Base-by-base conservation (phyloP, 2,113 vertebrate species). In the Rousettus leschenaultii region DNA sequence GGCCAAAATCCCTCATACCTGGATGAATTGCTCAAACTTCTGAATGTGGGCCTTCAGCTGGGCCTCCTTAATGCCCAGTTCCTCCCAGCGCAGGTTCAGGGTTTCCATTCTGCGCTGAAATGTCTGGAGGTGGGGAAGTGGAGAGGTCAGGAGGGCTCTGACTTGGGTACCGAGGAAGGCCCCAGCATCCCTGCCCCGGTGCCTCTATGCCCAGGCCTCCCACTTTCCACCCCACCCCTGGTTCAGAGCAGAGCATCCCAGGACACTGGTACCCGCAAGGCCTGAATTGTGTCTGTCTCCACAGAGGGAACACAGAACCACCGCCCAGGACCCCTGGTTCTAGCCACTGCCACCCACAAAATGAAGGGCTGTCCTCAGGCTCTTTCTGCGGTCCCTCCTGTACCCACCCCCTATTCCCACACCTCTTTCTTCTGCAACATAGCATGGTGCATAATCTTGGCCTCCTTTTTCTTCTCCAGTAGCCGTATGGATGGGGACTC, bases 371-470 rank as follows among this genome's bases (percentile, higher is more conserved):
- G 40, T 63, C 59, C 59, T 30, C 30, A n/a, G 53, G 71, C 21
- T 80, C 35, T 38, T 59, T 24, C 28, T 7, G 5, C 3, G 12
- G 55, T 45, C n/a, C 45, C 33, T 15, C 35, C 0, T 0, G 2
- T 3, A 30, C 45, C 7, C 48, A 4, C 8, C 8, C 5, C 48
- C 30, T 0, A 0, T 0, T 14, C 1, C 28, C 18, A 93, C 83
- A 98, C 98, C 98, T 98, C 96, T 94, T 98, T 90, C n/a, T 98
- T 98, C 19, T 43, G 55, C 22, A 97, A 92, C 98, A 99, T 97
- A 0, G 95, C 97, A 1, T 95, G 95, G 24, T 98, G 97, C 94
- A 98, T 88, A 90, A 70, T 2, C 7, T 38, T 66, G 15, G 59
- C 91, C 51, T 98, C 98, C 40, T 98, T 98, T 66, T 95, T 98